Base-by-base conservation (phyloP, 2,888 invertebrate genomes). In the Timema podura region DNA sequence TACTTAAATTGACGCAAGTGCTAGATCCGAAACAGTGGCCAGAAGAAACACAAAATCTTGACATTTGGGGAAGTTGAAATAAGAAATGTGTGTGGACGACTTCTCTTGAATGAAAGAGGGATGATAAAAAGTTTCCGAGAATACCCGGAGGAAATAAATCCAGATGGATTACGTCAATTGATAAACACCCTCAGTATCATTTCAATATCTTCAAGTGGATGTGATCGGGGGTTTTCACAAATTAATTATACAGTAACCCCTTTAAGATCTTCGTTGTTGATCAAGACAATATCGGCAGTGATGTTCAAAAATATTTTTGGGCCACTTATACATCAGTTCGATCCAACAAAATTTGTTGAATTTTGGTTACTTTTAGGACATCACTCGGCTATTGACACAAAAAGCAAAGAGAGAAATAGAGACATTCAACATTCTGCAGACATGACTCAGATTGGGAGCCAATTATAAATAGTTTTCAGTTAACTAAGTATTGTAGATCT, bases 231-330 rank as follows among this genome's bases (percentile, higher is more conserved):
- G 0, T 57, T 57, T 57, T 57, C 8, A 10, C 57, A 9, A 10
- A 57, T 57, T 15, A 6, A 57, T 16, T 16, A 6, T 57, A 57
- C 6, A 16, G 57, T 57, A 11, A 57, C 1, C 6, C 8, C 57
- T 57, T 57, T 10, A 57, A 57, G 57, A 57, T 57, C 57, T 57
- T 57, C 57, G n/a, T 57, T 15, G 15, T 57, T 16, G 16, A 30
- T 30, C 30, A 30, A 30, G 30, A 30, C 30, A 30, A 30, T 30
- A 30, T 30, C 30, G 30, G 30, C 30, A 30, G 30, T 30, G 3
- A 3, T 30, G 30, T 30, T 30, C 30, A 30, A 2, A 30, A 30
- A 30, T 1, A 30, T 30, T 30, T 30, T 30, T 30, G 30, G 30
- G 30, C 30, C 30, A 30, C 30, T 3, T 30, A 2, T 30, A 30